Evolutionary conservation across 2,888 invertebrate species (phyloP).

Genomic region (Parnassius glacialis): DNA sequence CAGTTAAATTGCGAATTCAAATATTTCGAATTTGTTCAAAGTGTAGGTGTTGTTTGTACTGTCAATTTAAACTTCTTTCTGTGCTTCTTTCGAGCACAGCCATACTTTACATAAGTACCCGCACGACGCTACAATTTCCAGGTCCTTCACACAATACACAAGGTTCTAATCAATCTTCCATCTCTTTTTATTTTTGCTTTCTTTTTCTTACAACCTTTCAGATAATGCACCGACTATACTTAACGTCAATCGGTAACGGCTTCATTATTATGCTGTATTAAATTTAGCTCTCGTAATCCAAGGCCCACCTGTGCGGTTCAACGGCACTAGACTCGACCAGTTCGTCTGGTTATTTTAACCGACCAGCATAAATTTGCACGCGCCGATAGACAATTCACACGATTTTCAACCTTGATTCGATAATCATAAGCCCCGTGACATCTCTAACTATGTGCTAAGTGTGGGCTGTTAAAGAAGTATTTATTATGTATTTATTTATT

Average conservation of each 20-base stretch:
- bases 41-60: no score
- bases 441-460: constrained; percentile 44
- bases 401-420: constrained; percentile 56
- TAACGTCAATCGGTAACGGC: constrained; percentile 48
- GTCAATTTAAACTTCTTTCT: no score
- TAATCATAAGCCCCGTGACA: constrained; percentile 43
- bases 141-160: no score
- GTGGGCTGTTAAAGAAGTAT: constrained; percentile 59
- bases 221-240: constrained; percentile 32
- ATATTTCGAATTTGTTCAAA: neutral
- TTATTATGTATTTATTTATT: constrained; percentile 62
- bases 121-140: neutral
- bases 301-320: constrained; percentile 76
- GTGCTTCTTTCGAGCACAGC: no score
- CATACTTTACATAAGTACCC: no score
- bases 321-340: constrained; percentile 71
- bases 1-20: neutral
- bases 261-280: constrained; percentile 72
- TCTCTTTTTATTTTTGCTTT: constrained; percentile 6
- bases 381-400: constrained; percentile 52
- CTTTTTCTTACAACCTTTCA: constrained; percentile 29
- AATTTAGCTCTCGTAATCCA: constrained; percentile 75
- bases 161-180: neutral
- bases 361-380: constrained; percentile 62
- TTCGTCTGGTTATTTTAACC: constrained; percentile 65